Conservation (phyloP, 1,140 invertebrate species). For the Papilio glaucus region DNA sequence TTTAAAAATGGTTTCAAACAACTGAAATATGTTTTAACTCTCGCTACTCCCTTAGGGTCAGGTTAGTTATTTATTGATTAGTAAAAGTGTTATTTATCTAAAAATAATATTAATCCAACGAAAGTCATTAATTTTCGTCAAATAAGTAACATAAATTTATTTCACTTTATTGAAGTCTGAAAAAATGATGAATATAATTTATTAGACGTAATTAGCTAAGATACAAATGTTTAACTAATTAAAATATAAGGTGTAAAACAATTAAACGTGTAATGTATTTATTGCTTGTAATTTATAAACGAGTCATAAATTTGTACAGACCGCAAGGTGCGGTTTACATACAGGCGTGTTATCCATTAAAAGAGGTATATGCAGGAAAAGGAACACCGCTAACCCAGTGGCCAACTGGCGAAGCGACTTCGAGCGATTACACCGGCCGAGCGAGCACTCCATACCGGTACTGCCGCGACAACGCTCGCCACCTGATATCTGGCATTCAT, state of each 20-base stretch:
- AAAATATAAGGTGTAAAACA: neutral
- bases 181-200: too few relatives aligned
- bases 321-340: conserved; percentile 34
- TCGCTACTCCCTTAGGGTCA: too few relatives aligned
- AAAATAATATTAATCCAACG: too few relatives aligned
- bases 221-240: too few relatives aligned
- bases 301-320: neutral
- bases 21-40: too few relatives aligned
- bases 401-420: conserved; percentile 74
- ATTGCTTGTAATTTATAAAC: neutral
- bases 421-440: conserved; percentile 63
- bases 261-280: neutral
- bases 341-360: conserved; percentile 67
- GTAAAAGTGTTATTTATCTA: too few relatives aligned
- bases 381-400: conserved; percentile 79
- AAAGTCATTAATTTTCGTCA: too few relatives aligned
- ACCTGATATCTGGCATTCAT: conserved; percentile 50
- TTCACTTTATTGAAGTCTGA: too few relatives aligned
- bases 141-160: too few relatives aligned
- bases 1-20: too few relatives aligned
- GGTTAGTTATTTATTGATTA: too few relatives aligned
- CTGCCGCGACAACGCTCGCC: conserved; percentile 63
- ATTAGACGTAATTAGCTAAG: too few relatives aligned
- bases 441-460: conserved; percentile 73
- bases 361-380: conserved; percentile 73